Base-by-base conservation (phyloP, 2,888 invertebrate genomes). In the Phengaris arion region DNA sequence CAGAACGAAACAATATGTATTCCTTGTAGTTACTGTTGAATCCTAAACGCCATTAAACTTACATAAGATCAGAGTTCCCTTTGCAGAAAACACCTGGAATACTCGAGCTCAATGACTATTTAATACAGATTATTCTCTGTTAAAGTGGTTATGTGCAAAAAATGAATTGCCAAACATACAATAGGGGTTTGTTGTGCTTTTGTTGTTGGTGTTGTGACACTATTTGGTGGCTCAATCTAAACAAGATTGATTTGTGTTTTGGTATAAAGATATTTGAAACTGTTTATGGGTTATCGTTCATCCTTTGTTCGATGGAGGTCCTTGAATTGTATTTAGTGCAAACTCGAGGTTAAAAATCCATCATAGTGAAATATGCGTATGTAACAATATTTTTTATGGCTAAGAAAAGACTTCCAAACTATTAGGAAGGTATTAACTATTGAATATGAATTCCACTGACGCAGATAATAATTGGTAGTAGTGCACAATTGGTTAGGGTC, bases 181-280 rank as follows among this genome's bases (percentile, higher is more conserved):
- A 78, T 76, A 75, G 75, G 68, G 74, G 74, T 73, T 74, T 74
- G 76, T 76, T 68, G 75, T 68, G 68, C 73, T 79, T 76, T 81
- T 81, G 81, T 83, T 78, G 78, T 85, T 82, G 77, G 78, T 85
- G 82, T 83, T 85, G 83, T 87, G 87, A 87, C 87, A 86, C n/a
- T 83, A 84, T 84, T 84, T 81, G 80, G 81, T 80, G 79, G 79
- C 82, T 82, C 82, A 81, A 83, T 84, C 81, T 81, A 83, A 80
- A 81, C 81, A 85, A 85, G 88, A 88, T 87, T 84, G 87, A 88
- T 87, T 81, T 82, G 82, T 79, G 77, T 80, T 81, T 82, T 81
- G 79, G 79, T 79, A 81, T 79, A 76, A 79, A 70, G 57, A 68
- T 54, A 76, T 76, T 74, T 77, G 51, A 76, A 74, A 68, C 69